phyloP scores from a whole-genome alignment of 92 coral and sea anemone genomes.

The Bergia puertoricense region DNA sequence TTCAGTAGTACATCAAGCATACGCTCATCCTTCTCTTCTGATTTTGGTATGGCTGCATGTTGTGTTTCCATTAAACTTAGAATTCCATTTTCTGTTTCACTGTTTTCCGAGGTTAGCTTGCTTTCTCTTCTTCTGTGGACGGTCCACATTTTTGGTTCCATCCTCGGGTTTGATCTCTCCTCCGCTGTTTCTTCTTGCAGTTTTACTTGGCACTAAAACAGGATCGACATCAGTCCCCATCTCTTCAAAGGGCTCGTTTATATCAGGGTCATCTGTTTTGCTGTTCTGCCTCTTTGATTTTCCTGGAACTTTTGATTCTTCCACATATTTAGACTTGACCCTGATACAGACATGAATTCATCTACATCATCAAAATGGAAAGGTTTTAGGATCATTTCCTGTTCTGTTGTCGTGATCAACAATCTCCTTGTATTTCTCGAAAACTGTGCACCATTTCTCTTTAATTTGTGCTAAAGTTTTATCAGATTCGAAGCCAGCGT shows the following conservation, averaged over 20 bases:
- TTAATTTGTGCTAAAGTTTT: constrained; percentile 22
- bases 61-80: constrained; percentile 27
- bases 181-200: constrained; percentile 27
- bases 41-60: constrained; percentile 26
- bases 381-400: constrained; percentile 58
- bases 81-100: constrained; percentile 46
- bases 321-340: constrained; percentile 49
- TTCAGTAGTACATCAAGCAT: neutral
- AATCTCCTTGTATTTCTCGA: constrained; percentile 55
- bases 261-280: constrained; percentile 5
- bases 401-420: constrained; percentile 58
- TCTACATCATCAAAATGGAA: constrained; percentile 56
- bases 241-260: constrained; percentile 11
- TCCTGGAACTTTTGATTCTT: constrained; percentile 37
- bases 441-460: constrained; percentile 61
- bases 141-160: constrained; percentile 20
- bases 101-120: constrained; percentile 20
- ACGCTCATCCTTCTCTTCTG: constrained; percentile 15
- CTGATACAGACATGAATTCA: constrained; percentile 50
- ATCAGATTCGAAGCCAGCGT: constrained; percentile 47
- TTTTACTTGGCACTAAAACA: constrained; percentile 7
- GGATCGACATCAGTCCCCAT: constrained; percentile 25
- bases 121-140: constrained; percentile 44
- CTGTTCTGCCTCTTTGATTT: constrained; percentile 17
- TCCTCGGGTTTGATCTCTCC: constrained; percentile 17